phyloP scores from a whole-genome alignment of 2,113 vertebrate genomes.

The Nothocercus nigrocapillus region DNA sequence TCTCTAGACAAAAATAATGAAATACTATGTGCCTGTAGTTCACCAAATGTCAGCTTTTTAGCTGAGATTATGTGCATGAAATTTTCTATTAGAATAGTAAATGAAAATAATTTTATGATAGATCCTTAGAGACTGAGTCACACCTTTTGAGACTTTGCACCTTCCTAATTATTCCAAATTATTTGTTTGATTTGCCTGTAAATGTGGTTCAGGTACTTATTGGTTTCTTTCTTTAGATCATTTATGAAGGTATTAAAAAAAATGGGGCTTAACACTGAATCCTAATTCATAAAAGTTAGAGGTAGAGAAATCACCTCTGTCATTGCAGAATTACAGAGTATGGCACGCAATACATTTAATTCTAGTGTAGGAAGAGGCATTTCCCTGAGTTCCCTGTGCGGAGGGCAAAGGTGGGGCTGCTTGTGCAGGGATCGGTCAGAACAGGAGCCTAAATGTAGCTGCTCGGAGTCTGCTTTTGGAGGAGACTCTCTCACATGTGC shows the following conservation, averaged over 20 bases:
- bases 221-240: not conserved
- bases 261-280: not conserved
- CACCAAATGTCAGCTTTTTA: not conserved
- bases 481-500: not conserved
- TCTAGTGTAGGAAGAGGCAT: not conserved
- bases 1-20: not conserved
- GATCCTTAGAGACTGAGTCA: not conserved
- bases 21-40: not conserved
- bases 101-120: not conserved
- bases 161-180: not conserved
- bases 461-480: not conserved
- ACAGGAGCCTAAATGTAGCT: not conserved
- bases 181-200: not conserved
- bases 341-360: not conserved
- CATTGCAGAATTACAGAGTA: not conserved
- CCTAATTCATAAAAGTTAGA: not conserved
- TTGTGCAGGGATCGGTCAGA: accelerated
- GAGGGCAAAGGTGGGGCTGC: accelerated
- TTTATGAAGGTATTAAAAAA: not conserved
- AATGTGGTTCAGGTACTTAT: not conserved
- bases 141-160: not conserved
- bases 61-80: not conserved
- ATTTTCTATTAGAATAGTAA: not conserved
- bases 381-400: not conserved
- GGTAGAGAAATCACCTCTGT: not conserved